A percentile compares a stretch with the other conserved stretches of the same genome.
Conservation (phyloP, 2,888 invertebrate species). For the Acronicta leporina region DNA sequence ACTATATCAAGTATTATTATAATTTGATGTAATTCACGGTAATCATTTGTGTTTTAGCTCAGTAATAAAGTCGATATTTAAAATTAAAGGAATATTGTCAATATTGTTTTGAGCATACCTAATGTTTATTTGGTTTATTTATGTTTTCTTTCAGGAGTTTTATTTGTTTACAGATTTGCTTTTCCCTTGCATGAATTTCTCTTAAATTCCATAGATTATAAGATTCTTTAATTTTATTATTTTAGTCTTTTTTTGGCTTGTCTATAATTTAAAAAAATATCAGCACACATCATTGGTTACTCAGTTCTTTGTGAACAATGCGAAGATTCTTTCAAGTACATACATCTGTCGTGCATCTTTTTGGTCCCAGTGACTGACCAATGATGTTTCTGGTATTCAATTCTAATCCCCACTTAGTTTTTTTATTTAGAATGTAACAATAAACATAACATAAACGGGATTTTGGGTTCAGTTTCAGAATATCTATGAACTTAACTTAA, state of each 20-base stretch:
- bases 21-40: too few relatives aligned
- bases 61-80: slow-evolving; percentile 21
- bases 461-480: slow-evolving; percentile 1
- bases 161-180: slow-evolving; percentile 43
- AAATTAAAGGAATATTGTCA: slow-evolving; percentile 7
- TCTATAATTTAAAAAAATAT: not conserved
- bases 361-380: not conserved
- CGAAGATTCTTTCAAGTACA: not conserved
- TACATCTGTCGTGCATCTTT: not conserved
- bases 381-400: not conserved
- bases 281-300: not conserved
- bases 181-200: slow-evolving; percentile 18
- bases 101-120: slow-evolving; percentile 22
- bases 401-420: not conserved
- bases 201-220: slow-evolving; percentile 17
- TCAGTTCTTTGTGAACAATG: not conserved
- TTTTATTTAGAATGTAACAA: not conserved
- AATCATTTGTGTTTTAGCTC: slow-evolving; percentile 12
- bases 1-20: not conserved
- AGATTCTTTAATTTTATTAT: slow-evolving; percentile 1
- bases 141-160: slow-evolving; percentile 28
- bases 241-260: not conserved
- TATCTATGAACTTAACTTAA: not conserved
- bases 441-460: too few relatives aligned
- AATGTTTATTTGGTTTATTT: slow-evolving; percentile 28